phyloP scores from a whole-genome alignment of 2,797 vertebrate genomes.

The Notolabrus celidotus region DNA sequence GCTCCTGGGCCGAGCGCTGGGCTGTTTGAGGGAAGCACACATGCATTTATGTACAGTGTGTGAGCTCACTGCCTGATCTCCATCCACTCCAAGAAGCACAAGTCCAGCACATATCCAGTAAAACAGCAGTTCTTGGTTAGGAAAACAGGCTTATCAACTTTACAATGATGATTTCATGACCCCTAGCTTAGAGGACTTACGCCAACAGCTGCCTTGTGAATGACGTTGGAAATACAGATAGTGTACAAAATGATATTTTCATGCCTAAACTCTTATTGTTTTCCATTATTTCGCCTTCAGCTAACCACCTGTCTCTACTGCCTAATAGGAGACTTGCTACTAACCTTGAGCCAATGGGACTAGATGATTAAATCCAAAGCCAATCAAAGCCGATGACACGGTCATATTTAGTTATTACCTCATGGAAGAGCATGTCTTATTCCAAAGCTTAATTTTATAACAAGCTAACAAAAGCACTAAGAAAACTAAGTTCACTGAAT shows the following conservation, averaged over 20 bases:
- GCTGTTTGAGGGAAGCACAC: slow-evolving; percentile 79
- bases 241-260: slow-evolving; percentile 61
- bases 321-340: slow-evolving; percentile 35
- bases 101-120: slow-evolving; percentile 43
- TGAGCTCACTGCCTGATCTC: slow-evolving; percentile 50
- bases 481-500: background rate
- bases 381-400: slow-evolving; percentile 7
- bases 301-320: slow-evolving; percentile 65
- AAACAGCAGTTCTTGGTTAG: slow-evolving; percentile 64
- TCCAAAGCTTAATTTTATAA: background rate
- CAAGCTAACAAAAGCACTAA: background rate
- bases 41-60: slow-evolving; percentile 33
- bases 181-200: slow-evolving; percentile 44
- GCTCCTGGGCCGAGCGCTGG: slow-evolving; percentile 97
- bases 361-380: slow-evolving; percentile 38
- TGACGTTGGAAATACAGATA: slow-evolving; percentile 37
- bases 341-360: slow-evolving; percentile 41
- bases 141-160: slow-evolving; percentile 69
- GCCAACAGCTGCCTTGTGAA: slow-evolving; percentile 67
- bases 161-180: slow-evolving; percentile 73
- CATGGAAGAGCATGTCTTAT: slow-evolving; percentile 19
- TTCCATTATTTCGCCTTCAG: slow-evolving; percentile 30
- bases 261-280: slow-evolving; percentile 39
- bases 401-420: slow-evolving; percentile 18
- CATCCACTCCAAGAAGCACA: slow-evolving; percentile 51